Base-by-base conservation (phyloP, 2,797 vertebrate species). In the Poeciliopsis turneri region DNA sequence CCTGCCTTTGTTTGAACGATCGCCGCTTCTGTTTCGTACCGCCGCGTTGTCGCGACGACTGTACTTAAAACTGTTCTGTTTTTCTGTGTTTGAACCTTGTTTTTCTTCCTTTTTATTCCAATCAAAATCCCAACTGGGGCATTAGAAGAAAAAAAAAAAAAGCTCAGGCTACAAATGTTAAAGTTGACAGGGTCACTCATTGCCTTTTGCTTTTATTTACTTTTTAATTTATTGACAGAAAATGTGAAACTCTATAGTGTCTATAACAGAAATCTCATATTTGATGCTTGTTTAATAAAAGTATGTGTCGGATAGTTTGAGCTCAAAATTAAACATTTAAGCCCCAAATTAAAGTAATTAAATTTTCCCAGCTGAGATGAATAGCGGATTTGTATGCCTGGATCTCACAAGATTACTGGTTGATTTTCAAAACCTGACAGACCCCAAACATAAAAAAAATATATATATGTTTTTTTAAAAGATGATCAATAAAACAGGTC, bases 171-270 rank as follows among this genome's bases (percentile, higher is more conserved):
- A 41, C 6, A 68, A 68, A 68, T 25, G 36, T 12, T 39, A 39
- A 68, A 11, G 18, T 68, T 23, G 4, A 23, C 10, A 68, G 64
- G 20, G 16, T 64, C 18, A 36, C n/a, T 81, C 61, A 74, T 73
- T 69, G 79, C 59, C 76, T 85, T 89, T 85, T 77, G 18, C 45
- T 72, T 84, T 51, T 23, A 2, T 9, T 43, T 2, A 10, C 9
- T 75, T 82, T 90, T 84, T 82, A 84, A 36, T 36, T 36, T 36
- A 36, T 3, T 3, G 78, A 80, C 47, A 68, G 0, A 20, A 39
- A 79, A 70, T 84, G 74, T 45, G 73, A 64, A 75, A 69, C 77
- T 85, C 86, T 84, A 87, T 90, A 85, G 83, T 61, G 47, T 87
- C 86, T 81, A 76, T 82, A 76, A 85, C 73, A 51, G 80, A 85